These are phyloP conservation scores for Sclerodermus sp. DNA, from an alignment of 2,888 invertebrate genomes.

Conservation along the genomic window DNA sequence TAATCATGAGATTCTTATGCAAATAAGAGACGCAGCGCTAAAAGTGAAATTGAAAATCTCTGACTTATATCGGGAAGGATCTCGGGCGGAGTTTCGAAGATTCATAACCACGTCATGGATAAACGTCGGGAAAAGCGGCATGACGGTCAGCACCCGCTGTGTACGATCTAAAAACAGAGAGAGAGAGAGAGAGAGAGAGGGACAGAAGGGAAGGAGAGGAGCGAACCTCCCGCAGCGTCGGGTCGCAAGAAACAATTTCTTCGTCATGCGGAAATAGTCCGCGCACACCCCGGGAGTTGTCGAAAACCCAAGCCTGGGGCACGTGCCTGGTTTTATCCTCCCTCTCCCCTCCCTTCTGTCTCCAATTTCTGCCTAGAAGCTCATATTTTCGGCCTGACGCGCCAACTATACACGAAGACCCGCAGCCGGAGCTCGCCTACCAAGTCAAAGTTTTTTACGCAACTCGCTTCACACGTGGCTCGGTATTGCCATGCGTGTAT, in stretches of 20 bases:
- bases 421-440: constrained; percentile 20
- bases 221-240: constrained; percentile 43
- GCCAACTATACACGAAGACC: constrained; percentile 25
- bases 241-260: constrained; percentile 42
- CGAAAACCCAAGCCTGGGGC: constrained; percentile 32
- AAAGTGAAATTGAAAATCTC: too few species aligned
- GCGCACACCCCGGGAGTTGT: constrained; percentile 41
- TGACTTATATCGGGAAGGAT: too few species aligned
- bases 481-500: too few species aligned
- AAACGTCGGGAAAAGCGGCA: not conserved
- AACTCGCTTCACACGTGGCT: too few species aligned
- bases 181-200: constrained; percentile 30
- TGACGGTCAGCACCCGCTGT: constrained; percentile 39
- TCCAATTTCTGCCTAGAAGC: not conserved
- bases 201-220: constrained; percentile 23
- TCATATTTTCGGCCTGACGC: constrained; percentile 30
- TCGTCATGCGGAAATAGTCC: constrained; percentile 51
- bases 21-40: too few species aligned
- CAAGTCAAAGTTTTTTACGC: constrained; percentile 3
- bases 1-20: too few species aligned
- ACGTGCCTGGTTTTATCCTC: constrained; percentile 37
- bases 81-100: not conserved
- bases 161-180: too few species aligned
- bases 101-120: not conserved
- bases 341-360: not conserved